Conservation (phyloP, 2,888 invertebrate genomes). For the Scaeva pyrastri region DNA sequence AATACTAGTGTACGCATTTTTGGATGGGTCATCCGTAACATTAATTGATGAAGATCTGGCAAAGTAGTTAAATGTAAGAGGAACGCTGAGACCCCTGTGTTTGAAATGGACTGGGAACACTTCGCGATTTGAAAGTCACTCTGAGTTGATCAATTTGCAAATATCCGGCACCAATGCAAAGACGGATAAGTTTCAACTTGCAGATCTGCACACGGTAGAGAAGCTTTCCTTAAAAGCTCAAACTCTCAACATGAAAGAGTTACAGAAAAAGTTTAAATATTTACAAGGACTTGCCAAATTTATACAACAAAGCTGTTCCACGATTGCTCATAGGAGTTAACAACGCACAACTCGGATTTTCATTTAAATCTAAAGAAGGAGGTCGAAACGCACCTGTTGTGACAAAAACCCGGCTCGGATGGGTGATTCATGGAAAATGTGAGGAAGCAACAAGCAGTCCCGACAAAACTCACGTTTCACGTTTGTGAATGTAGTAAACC, state of each 20-base stretch:
- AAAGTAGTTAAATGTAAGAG: neutral
- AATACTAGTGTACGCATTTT: neutral
- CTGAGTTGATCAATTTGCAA: conserved; percentile 1
- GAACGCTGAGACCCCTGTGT: neutral
- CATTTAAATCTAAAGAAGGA: conserved; percentile 55
- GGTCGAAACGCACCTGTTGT: conserved; percentile 58
- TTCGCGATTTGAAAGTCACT: neutral
- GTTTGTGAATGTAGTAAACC: neutral
- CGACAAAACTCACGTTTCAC: conserved; percentile 2
- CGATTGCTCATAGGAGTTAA: conserved; percentile 59
- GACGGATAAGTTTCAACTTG: neutral
- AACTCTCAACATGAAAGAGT: conserved; percentile 22
- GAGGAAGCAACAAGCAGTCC: neutral
- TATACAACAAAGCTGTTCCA: conserved; percentile 42
- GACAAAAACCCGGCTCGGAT: conserved; percentile 67
- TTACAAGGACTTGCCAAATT: conserved; percentile 51
- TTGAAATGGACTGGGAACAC: conserved; percentile 7
- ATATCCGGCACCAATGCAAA: conserved; percentile 8
- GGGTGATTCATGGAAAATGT: conserved; percentile 22
- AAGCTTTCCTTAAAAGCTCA: neutral
- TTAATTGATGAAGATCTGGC: neutral
- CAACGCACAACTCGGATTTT: conserved; percentile 59
- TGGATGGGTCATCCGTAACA: no score
- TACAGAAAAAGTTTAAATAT: conserved; percentile 42
- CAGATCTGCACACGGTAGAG: neutral